These are phyloP conservation scores for Polyommatus icarus DNA, from an alignment of 2,888 invertebrate species.

Conservation along the genomic window DNA sequence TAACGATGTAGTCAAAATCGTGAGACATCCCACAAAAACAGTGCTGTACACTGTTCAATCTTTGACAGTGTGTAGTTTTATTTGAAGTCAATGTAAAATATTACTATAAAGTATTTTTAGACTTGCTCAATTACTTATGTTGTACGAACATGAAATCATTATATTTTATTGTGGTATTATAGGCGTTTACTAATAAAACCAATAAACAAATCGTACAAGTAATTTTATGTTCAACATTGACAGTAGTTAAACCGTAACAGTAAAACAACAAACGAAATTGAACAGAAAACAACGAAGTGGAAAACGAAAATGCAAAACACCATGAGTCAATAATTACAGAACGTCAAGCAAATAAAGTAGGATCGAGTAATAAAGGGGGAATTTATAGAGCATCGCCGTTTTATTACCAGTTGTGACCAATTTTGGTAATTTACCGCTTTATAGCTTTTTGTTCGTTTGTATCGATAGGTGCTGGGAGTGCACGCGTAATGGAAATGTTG, in stretches of 20 bases:
- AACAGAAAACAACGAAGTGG: not conserved
- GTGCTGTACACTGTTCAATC: no score
- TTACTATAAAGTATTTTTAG: no score
- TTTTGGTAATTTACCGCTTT: constrained; percentile 60
- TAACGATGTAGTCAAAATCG: not conserved
- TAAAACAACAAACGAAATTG: not conserved
- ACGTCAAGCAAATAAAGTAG: constrained; percentile 58
- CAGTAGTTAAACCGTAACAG: not conserved
- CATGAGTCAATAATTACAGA: constrained; percentile 61
- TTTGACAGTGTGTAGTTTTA: no score
- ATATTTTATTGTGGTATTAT: no score
- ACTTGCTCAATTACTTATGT: no score
- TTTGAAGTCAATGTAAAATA: no score
- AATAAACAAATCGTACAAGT: not conserved
- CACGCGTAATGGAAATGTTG: constrained; percentile 15
- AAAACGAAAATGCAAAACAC: constrained; percentile 26
- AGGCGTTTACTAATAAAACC: no score
- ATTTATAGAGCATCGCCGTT: constrained; percentile 52
- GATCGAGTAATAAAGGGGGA: constrained; percentile 55
- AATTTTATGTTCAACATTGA: not conserved
- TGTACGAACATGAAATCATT: no score
- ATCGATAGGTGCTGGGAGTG: constrained; percentile 32
- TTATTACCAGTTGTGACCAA: constrained; percentile 66
- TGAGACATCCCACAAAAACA: not conserved
- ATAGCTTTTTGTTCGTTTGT: constrained; percentile 44